A percentile compares a stretch with the other conserved stretches of the same genome.
These are phyloP conservation scores for Paralichthys olivaceus DNA, from an alignment of 2,113 vertebrate species.

Conservation along the genomic window DNA sequence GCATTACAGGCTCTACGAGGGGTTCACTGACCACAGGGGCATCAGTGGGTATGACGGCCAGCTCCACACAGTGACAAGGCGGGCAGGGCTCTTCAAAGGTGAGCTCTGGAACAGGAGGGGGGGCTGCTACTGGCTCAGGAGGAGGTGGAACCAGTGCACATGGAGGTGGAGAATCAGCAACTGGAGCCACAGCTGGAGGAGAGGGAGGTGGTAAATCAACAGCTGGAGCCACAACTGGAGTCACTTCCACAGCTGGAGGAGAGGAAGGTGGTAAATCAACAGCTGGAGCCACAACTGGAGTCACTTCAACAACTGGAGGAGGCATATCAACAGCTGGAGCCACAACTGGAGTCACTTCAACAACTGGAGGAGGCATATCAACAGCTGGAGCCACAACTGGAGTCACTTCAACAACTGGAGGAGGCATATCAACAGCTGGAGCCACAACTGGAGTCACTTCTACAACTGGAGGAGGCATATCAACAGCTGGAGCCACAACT, in stretches of 20 bases:
- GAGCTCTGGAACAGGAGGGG: constrained; percentile 9
- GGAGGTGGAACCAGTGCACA: constrained; percentile 18
- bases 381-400: too few species aligned
- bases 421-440: too few species aligned
- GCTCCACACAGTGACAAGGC: constrained; percentile 40
- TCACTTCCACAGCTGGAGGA: too few species aligned
- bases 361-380: too few species aligned
- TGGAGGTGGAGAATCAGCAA: constrained; percentile 25
- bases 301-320: too few species aligned
- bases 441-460: too few species aligned
- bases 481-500: too few species aligned
- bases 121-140: constrained; percentile 19
- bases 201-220: neutral
- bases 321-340: too few species aligned
- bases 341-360: too few species aligned
- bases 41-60: constrained; percentile 25
- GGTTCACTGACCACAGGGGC: constrained; percentile 10
- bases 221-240: neutral
- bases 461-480: too few species aligned
- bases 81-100: constrained; percentile 33
- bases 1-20: constrained; percentile 7
- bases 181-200: neutral
- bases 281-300: neutral
- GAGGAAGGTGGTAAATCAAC: neutral
- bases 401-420: too few species aligned